phyloP scores from a whole-genome alignment of 2,888 invertebrate species.

The Dicycla oo region DNA sequence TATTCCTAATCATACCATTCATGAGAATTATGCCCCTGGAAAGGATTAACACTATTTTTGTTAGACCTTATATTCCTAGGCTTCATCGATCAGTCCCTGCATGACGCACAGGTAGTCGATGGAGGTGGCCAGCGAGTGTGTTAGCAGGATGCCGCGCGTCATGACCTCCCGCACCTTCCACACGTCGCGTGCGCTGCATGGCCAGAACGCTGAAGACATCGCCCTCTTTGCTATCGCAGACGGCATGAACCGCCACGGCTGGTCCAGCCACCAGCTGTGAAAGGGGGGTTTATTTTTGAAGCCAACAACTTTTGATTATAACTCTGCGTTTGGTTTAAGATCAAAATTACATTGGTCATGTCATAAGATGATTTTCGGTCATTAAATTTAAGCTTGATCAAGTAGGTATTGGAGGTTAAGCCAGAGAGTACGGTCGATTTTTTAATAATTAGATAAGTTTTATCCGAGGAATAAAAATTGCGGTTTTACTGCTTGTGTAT shows the following conservation, averaged over 20 bases:
- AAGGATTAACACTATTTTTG: background rate
- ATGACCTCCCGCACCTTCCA: slow-evolving; percentile 87
- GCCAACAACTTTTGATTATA: background rate
- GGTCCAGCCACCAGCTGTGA: slow-evolving; percentile 80
- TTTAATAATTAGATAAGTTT: background rate
- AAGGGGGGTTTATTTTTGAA: slow-evolving; percentile 2
- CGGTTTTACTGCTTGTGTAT: too few species aligned
- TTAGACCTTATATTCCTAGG: slow-evolving; percentile 57
- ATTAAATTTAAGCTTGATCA: background rate
- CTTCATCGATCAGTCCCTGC: slow-evolving; percentile 85
- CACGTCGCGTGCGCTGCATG: slow-evolving; percentile 72
- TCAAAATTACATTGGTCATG: too few species aligned
- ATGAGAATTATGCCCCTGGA: background rate
- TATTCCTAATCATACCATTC: background rate
- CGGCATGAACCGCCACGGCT: slow-evolving; percentile 82
- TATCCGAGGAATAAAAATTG: background rate
- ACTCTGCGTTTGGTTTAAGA: background rate
- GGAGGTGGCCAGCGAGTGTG: slow-evolving; percentile 86
- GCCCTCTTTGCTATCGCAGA: slow-evolving; percentile 74
- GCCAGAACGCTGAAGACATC: slow-evolving; percentile 70
- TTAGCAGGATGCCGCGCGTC: slow-evolving; percentile 83
- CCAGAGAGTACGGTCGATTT: background rate
- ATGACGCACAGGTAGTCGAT: slow-evolving; percentile 88
- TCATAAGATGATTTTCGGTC: too few species aligned
- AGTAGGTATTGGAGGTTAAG: background rate